These are phyloP conservation scores for Nomada fucata DNA, from an alignment of 2,888 invertebrate species.

Conservation along the genomic window DNA sequence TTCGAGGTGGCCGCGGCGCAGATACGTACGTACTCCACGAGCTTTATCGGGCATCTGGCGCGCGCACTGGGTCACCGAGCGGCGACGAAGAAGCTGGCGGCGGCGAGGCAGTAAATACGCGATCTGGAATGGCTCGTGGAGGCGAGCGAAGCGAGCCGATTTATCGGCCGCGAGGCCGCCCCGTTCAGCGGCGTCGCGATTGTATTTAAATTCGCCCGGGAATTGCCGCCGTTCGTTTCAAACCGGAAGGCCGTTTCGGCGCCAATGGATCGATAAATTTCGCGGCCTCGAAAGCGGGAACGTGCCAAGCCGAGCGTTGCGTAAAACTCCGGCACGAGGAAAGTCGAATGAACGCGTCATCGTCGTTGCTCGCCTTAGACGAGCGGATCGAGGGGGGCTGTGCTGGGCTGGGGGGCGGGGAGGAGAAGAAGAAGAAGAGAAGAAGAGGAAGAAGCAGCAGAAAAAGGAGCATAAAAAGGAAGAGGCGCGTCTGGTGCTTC, in stretches of 20 bases:
- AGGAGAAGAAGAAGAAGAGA: too few relatives aligned
- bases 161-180: slow-evolving; percentile 33
- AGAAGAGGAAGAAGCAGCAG: background rate
- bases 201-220: slow-evolving; percentile 69
- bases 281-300: slow-evolving; percentile 33
- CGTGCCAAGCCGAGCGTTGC: slow-evolving; percentile 23
- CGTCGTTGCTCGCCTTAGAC: background rate
- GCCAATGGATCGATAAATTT: slow-evolving; percentile 61
- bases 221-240: slow-evolving; percentile 58
- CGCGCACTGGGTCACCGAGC: slow-evolving; percentile 50
- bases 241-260: slow-evolving; percentile 46
- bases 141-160: slow-evolving; percentile 30
- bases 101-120: slow-evolving; percentile 4
- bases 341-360: background rate
- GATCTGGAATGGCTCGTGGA: slow-evolving; percentile 13
- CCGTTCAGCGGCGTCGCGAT: slow-evolving; percentile 52
- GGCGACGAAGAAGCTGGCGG: background rate
- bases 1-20: slow-evolving; percentile 12
- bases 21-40: background rate
- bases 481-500: background rate
- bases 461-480: background rate
- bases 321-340: slow-evolving; percentile 21
- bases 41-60: slow-evolving; percentile 55
- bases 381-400: background rate
- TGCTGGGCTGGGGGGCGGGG: too few relatives aligned